Percentiles rank a stretch among this genome's conserved stretches.
phyloP scores from a whole-genome alignment of 1,140 invertebrate genomes.

The Akabosia matsudoensis region DNA sequence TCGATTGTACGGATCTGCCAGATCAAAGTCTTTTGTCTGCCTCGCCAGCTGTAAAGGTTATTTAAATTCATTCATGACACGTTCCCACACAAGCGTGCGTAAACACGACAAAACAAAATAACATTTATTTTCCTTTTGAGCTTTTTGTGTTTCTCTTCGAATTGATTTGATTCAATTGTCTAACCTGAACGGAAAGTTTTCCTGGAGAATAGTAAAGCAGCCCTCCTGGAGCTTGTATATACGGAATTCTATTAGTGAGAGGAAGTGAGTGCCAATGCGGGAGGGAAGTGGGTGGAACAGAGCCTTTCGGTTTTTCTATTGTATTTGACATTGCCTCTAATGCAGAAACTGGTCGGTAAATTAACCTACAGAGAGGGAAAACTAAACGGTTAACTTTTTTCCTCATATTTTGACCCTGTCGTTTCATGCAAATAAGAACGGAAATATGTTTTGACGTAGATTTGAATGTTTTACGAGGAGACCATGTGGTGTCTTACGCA shows the following conservation, averaged over 20 bases:
- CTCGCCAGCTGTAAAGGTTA: constrained; percentile 16
- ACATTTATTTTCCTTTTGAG: neutral
- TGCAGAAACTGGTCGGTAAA: neutral
- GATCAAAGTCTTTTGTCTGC: neutral
- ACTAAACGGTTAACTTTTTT: too few relatives aligned
- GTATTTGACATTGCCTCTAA: neutral
- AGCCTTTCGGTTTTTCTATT: neutral
- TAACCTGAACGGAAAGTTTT: neutral
- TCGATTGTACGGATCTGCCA: constrained; percentile 24
- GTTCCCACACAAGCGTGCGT: too few relatives aligned
- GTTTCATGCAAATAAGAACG: too few relatives aligned
- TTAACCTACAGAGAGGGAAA: neutral
- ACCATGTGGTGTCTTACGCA: too few relatives aligned
- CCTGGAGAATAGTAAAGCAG: constrained; percentile 15
- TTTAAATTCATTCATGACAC: neutral
- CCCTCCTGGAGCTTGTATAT: neutral
- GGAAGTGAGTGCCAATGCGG: neutral
- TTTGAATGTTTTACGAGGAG: too few relatives aligned
- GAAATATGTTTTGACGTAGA: too few relatives aligned
- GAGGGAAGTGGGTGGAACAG: neutral
- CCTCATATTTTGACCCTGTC: too few relatives aligned
- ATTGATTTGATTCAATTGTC: too few relatives aligned
- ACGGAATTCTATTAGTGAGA: neutral
- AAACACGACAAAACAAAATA: neutral
- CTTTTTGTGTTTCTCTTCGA: neutral